Conservation (phyloP, 2,888 invertebrate species). For the Dicyrtoma fusca region DNA sequence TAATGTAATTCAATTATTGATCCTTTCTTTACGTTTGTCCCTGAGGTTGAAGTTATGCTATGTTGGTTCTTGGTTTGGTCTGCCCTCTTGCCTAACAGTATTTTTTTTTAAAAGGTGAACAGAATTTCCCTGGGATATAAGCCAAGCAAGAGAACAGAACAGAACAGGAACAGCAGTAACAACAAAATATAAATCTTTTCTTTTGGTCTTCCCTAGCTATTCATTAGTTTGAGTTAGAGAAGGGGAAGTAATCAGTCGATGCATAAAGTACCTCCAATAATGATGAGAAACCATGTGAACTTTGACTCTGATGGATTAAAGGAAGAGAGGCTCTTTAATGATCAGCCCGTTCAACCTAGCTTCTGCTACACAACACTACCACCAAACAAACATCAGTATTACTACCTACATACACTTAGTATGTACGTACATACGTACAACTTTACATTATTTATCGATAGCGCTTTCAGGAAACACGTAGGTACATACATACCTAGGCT, state of each 20-base stretch:
- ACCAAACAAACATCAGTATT: neutral
- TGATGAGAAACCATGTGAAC: conserved; percentile 17
- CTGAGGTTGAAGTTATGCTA: too few relatives aligned
- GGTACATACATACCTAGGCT: too few relatives aligned
- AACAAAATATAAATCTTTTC: neutral
- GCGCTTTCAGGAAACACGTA: too few relatives aligned
- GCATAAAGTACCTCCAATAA: conserved; percentile 19
- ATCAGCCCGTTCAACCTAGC: neutral
- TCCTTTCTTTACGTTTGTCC: too few relatives aligned
- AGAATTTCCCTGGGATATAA: too few relatives aligned
- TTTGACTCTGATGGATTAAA: conserved; percentile 23
- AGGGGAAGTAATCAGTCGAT: conserved; percentile 13
- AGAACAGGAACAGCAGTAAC: neutral
- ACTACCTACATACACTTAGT: neutral
- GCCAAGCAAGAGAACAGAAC: too few relatives aligned
- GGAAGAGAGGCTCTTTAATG: conserved; percentile 19
- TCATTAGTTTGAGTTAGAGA: conserved; percentile 4
- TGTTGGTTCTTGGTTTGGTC: too few relatives aligned
- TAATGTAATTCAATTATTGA: too few relatives aligned
- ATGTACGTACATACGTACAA: too few relatives aligned
- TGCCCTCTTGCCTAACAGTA: too few relatives aligned
- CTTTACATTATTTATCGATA: too few relatives aligned
- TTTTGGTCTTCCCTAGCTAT: neutral
- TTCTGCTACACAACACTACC: neutral
- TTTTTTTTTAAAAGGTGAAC: too few relatives aligned